Evolutionary conservation across 2,888 invertebrate genomes (phyloP), one percentile per base, ranked within the genome.

Genomic region (Allygus modestus): DNA sequence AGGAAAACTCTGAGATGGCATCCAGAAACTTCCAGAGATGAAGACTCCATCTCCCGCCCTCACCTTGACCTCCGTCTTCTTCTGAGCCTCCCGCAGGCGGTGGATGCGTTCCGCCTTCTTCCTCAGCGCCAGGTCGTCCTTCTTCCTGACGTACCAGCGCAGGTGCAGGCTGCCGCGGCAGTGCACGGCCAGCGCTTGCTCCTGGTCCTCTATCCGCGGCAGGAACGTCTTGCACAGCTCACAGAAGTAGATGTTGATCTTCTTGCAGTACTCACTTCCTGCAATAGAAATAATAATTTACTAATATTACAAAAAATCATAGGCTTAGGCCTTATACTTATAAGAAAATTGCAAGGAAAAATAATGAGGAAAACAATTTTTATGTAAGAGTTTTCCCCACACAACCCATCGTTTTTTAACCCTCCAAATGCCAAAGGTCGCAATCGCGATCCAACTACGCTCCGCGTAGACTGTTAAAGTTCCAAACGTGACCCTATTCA

Each of bases 191-290:
- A 94, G 89, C 71, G 93, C 93, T 84, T 93, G 92, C 84, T 94
- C 93, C 46, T 93, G 92, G 86, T 94, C 92, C 89, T 89, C 90
- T 88, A 93, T 91, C 46, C 94, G 93, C 65, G 94, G 93, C 88
- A 96, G 90, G 90, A 95, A 96, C 89, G 94, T 93, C 88, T 94
- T 94, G 90, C 97, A 97, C 85, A 97, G 90, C 88, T 96, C 96
- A 90, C 97, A 97, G 90, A 94, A 96, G 90, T 94, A 93, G 15
- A 95, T 95, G 90, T 96, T 95, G 82, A 96, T 92, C 89, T 95
- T 94, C 89, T 95, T 95, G 73, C 96, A 94, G 88, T 94, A 95
- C 87, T 97, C 96, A 82, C 94, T 93, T 15, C 96, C 90, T 89
- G 75, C 15, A 86, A 85, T 31, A 82, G 9, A 37, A 37, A 37